Base-by-base conservation (phyloP, 2,888 invertebrate genomes). In the Melanotus villosus region DNA sequence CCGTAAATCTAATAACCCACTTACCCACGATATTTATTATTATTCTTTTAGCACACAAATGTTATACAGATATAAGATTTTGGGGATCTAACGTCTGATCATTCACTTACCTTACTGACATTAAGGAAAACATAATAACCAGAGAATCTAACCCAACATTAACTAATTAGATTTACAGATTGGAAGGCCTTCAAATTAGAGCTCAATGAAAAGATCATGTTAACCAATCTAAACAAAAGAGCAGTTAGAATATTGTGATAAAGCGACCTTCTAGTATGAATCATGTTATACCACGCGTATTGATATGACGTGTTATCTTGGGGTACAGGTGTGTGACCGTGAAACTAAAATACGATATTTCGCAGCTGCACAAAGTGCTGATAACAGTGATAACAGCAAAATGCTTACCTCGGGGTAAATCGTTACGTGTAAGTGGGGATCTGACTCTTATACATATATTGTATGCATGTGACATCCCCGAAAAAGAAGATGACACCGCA, bases 21-120 rank as follows among this genome's bases (percentile, higher is more conserved):
- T n/a, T n/a, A n/a, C n/a, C n/a, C n/a, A n/a, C n/a, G n/a, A n/a
- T n/a, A n/a, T n/a, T n/a, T n/a, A n/a, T n/a, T n/a, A n/a, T n/a
- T n/a, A n/a, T n/a, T n/a, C n/a, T n/a, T n/a, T n/a, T n/a, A n/a
- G n/a, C n/a, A n/a, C n/a, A 54, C 54, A 54, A 54, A 50, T n/a
- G 19, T 50, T 23, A 50, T 50, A 50, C 50, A 54, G 23, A 54
- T 54, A 2, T 16, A 54, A 32, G 54, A 54, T 18, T 54, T 54
- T n/a, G n/a, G n/a, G n/a, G n/a, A n/a, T n/a, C n/a, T n/a, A n/a
- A n/a, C n/a, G n/a, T n/a, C n/a, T n/a, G 14, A 30, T 14, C 54
- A 54, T 32, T 30, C 54, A 4, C 32, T 32, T 54, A 54, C 32
- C 16, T 32, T 54, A 7, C 7, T 26, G 30, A 2, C 38, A n/a